Conservation (phyloP, 1,140 invertebrate genomes). For the Babylonia areolata region DNA sequence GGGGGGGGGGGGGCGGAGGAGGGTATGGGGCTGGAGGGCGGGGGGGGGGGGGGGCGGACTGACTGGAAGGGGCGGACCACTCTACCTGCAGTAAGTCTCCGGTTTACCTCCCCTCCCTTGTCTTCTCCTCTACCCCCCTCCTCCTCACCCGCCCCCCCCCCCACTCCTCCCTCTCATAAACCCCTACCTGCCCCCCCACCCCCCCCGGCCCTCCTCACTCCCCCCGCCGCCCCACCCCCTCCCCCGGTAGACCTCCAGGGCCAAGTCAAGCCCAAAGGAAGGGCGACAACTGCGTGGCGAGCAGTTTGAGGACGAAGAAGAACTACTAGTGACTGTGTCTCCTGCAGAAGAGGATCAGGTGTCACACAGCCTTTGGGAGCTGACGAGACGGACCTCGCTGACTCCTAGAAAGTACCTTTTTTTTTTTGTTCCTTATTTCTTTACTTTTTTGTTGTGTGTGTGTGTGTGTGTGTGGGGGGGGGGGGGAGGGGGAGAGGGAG, state of each 20-base stretch:
- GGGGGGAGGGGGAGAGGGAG: no score
- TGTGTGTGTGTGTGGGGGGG: no score
- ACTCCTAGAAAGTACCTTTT: no score
- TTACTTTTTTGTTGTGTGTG: no score
- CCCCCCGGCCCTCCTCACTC: not conserved
- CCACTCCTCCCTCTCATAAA: not conserved
- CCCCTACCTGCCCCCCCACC: not conserved
- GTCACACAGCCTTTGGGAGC: not conserved
- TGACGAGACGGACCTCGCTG: no score
- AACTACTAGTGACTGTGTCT: not conserved
- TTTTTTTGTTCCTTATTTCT: no score
- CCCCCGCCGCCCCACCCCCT: no score
- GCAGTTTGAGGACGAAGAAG: not conserved
- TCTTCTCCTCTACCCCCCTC: not conserved
- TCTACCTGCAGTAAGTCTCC: conserved; percentile 6
- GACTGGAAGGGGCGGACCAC: not conserved
- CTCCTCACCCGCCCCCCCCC: not conserved
- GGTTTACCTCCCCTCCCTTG: not conserved
- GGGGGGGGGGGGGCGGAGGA: no score
- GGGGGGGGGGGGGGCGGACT: no score
- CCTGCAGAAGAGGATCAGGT: not conserved
- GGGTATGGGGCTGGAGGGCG: no score
- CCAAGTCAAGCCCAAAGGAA: not conserved
- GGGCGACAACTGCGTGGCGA: not conserved
- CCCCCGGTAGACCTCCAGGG: not conserved